phyloP scores from a whole-genome alignment of 1,140 invertebrate genomes.

The Caenorhabditis latens region DNA sequence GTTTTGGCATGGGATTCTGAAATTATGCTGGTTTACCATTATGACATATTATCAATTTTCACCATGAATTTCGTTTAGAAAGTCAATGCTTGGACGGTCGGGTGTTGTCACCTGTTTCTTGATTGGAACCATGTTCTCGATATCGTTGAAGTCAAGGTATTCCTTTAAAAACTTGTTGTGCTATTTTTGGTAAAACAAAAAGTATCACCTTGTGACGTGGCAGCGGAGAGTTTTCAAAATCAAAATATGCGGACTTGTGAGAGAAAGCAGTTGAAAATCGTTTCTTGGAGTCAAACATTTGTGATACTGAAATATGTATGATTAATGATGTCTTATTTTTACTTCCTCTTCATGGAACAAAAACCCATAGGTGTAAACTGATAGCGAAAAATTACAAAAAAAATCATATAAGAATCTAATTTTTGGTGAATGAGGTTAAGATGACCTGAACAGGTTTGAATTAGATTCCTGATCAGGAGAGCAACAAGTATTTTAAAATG shows the following conservation, averaged over 20 bases:
- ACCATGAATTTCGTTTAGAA: constrained; percentile 48
- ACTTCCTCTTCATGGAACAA: no score
- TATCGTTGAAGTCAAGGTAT: constrained; percentile 60
- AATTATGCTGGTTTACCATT: neutral
- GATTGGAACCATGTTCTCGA: constrained; percentile 56
- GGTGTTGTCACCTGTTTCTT: constrained; percentile 38
- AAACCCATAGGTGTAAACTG: no score
- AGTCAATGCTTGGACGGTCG: constrained; percentile 31
- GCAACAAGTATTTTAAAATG: no score
- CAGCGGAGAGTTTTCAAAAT: constrained; percentile 58
- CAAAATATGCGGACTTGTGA: constrained; percentile 18
- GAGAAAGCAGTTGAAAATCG: constrained; percentile 36
- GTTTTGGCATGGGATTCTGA: constrained; percentile 36
- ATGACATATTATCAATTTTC: neutral
- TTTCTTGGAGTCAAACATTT: constrained; percentile 61
- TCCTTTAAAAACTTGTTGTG: neutral
- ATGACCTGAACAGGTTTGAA: no score
- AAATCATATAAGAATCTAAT: no score
- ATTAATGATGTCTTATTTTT: no score
- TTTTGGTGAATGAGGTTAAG: no score
- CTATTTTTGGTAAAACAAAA: neutral
- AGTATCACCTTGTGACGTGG: constrained; percentile 50
- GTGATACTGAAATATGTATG: constrained; percentile 44
- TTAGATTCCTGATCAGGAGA: no score
- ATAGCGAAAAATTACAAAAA: no score